phyloP scores from a whole-genome alignment of 37 sponge, comb jelly and placozoan species.

The Beroe forskalii region DNA sequence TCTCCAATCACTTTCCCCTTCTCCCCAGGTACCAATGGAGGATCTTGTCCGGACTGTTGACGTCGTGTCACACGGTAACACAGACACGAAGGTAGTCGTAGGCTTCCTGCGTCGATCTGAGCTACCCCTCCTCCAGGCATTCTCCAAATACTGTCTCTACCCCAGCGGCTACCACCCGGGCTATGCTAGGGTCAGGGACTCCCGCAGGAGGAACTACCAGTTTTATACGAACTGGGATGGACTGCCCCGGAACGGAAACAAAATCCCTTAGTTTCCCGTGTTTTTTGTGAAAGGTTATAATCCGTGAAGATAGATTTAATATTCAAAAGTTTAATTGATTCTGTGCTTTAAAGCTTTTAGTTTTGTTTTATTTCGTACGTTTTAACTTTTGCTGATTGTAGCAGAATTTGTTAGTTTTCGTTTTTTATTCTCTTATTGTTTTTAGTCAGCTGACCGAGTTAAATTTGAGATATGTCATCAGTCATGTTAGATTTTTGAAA shows the following conservation, averaged over 20 bases:
- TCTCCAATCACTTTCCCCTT: background rate
- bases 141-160: background rate
- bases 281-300: no score
- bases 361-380: no score
- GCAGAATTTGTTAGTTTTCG: no score
- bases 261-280: background rate
- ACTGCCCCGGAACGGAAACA: background rate
- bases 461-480: no score
- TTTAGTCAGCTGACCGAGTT: no score
- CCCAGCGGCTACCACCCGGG: background rate
- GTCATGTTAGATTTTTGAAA: no score
- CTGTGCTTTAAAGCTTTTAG: no score
- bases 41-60: background rate
- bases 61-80: background rate
- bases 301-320: no score
- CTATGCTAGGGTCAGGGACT: background rate
- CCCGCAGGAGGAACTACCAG: background rate
- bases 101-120: background rate
- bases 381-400: no score
- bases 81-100: background rate
- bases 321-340: no score
- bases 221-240: background rate
- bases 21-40: background rate
- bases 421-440: no score
- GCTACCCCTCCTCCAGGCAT: background rate